A percentile compares a stretch with the other conserved stretches of the same genome.
phyloP scores from a whole-genome alignment of 2,888 invertebrate genomes.

The Ashinkailepas kermadecensis region DNA sequence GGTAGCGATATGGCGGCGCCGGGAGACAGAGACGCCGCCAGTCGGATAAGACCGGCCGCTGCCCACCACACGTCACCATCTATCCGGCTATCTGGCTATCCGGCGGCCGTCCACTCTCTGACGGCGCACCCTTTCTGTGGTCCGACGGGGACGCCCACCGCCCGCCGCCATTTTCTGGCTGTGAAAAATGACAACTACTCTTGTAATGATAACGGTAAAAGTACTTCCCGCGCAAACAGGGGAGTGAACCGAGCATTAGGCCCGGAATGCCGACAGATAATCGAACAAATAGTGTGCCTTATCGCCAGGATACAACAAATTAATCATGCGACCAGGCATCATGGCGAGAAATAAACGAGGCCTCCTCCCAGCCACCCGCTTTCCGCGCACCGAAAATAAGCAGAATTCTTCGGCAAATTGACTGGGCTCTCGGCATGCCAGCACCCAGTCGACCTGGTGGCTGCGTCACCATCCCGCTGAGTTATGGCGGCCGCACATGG shows the following conservation, averaged over 20 bases:
- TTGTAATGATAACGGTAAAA: conserved; percentile 10
- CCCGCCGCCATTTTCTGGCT: background rate
- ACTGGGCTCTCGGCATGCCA: background rate
- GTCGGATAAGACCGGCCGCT: background rate
- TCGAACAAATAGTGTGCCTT: conserved; percentile 20
- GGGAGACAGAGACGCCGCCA: background rate
- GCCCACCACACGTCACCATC: background rate
- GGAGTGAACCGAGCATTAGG: conserved; percentile 16
- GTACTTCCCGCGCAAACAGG: conserved; percentile 17
- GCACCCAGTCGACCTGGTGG: background rate
- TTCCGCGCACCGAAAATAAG: background rate
- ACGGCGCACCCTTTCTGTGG: background rate
- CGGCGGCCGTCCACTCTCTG: background rate
- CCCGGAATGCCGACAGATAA: conserved; percentile 4
- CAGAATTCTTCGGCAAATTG: conserved; percentile 14
- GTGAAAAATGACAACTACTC: conserved; percentile 1
- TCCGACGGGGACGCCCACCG: too few relatives aligned
- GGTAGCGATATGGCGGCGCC: background rate
- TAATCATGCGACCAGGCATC: background rate
- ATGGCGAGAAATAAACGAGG: background rate
- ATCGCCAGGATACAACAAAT: conserved; percentile 21
- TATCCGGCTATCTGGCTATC: background rate
- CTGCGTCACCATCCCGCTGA: background rate
- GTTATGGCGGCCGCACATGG: background rate
- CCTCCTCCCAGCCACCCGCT: background rate